Evolutionary conservation across 2,797 vertebrate species (phyloP).

Genomic region (Helostoma temminkii): DNA sequence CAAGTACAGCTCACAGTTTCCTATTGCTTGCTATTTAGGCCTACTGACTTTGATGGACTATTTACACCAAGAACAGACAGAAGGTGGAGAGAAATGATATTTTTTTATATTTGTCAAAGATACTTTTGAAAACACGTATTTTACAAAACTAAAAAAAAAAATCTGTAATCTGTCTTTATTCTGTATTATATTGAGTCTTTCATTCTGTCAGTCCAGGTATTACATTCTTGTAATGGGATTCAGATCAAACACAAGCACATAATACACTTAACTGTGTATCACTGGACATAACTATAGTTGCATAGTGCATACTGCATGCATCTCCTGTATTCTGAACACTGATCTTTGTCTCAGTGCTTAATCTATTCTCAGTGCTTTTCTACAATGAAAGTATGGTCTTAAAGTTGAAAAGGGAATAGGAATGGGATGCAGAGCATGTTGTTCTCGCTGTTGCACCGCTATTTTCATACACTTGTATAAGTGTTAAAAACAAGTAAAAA

Average conservation of each 20-base stretch:
- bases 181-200: conserved; percentile 21
- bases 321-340: conserved; percentile 23
- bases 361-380: conserved; percentile 28
- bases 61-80: conserved; percentile 14
- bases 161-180: too few relatives aligned
- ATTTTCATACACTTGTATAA: conserved; percentile 26
- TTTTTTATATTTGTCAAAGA: conserved; percentile 57
- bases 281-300: conserved; percentile 9
- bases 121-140: conserved; percentile 40
- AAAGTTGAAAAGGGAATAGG: conserved; percentile 23
- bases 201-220: not conserved
- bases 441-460: conserved; percentile 12
- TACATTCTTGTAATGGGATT: conserved; percentile 15
- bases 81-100: conserved; percentile 27
- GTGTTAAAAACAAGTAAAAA: conserved; percentile 7
- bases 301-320: conserved; percentile 20
- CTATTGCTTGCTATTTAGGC: conserved; percentile 22
- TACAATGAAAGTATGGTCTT: conserved; percentile 25
- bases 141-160: conserved; percentile 38
- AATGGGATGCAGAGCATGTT: not conserved
- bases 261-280: conserved; percentile 22
- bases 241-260: conserved; percentile 42
- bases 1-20: conserved; percentile 33
- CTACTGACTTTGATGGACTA: conserved; percentile 33
- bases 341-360: conserved; percentile 33